Conservation (phyloP, 2,888 invertebrate species). For the Salticus scenicus region DNA sequence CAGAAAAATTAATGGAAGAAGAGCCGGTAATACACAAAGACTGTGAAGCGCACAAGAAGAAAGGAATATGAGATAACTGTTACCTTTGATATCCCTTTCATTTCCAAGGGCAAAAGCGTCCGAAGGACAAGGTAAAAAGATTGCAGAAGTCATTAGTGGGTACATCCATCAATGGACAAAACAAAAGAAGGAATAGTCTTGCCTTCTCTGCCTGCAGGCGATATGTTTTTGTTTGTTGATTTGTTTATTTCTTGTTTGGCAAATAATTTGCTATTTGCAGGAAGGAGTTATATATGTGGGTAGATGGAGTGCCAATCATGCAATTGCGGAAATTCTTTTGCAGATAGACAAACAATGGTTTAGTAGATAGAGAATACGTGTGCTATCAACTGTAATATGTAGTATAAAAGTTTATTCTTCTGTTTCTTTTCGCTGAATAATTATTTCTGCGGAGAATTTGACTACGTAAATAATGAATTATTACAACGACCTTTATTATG, state of each 20-base stretch:
- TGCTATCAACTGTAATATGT: too few species aligned
- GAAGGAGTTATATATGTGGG: neutral
- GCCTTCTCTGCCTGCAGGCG: neutral
- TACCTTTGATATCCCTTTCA: conserved; percentile 28
- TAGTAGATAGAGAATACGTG: too few species aligned
- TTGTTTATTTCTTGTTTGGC: too few species aligned
- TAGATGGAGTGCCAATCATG: conserved; percentile 13
- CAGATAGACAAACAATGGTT: neutral
- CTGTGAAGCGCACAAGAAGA: neutral
- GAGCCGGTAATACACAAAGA: conserved; percentile 10
- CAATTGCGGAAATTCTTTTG: neutral
- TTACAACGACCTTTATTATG: too few species aligned
- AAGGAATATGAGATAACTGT: conserved; percentile 48
- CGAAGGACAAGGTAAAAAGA: conserved; percentile 25
- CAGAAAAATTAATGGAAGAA: neutral
- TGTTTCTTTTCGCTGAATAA: too few species aligned
- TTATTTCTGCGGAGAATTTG: too few species aligned
- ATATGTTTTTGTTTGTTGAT: neutral
- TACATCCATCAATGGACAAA: conserved; percentile 21
- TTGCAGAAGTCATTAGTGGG: conserved; percentile 25
- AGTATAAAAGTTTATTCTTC: too few species aligned
- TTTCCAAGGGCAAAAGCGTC: conserved; percentile 44
- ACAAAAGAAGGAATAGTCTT: conserved; percentile 21
- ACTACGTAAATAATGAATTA: too few species aligned
- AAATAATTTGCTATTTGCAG: neutral